Evolutionary conservation across 2,888 invertebrate genomes (phyloP).

Genomic region (Amaurobius ferox): DNA sequence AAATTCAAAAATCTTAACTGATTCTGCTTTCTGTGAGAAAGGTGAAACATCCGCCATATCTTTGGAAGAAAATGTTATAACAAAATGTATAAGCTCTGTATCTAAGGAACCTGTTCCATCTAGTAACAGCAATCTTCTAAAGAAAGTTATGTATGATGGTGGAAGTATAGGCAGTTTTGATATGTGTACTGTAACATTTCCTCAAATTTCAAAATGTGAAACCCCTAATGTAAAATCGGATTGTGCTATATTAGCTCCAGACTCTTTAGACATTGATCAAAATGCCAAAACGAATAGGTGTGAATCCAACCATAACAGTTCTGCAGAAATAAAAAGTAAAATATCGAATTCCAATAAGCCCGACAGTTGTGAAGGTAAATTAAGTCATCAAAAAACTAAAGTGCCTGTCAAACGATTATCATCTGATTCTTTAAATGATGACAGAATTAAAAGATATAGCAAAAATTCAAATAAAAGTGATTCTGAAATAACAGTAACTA

Average conservation of each 20-base stretch:
- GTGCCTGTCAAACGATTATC: not conserved
- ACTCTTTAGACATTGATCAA: no score
- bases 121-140: slow-evolving; percentile 17
- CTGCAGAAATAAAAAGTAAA: not conserved
- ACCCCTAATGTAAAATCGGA: slow-evolving; percentile 24
- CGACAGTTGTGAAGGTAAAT: no score
- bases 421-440: not conserved
- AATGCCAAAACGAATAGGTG: no score
- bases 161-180: slow-evolving; percentile 29
- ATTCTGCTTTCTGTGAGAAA: not conserved
- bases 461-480: no score
- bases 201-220: not conserved
- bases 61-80: not conserved
- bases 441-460: not conserved
- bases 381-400: no score
- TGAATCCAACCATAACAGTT: not conserved
- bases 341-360: not conserved
- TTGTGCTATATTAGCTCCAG: slow-evolving; percentile 53
- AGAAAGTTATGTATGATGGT: slow-evolving; percentile 36
- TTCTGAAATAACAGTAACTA: no score
- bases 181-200: slow-evolving; percentile 16
- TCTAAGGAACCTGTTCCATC: not conserved
- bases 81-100: not conserved
- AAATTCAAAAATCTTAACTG: not conserved
- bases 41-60: not conserved